Evolutionary conservation across 2,888 invertebrate genomes (phyloP).

Genomic region (Leptinotarsa tumamoca): DNA sequence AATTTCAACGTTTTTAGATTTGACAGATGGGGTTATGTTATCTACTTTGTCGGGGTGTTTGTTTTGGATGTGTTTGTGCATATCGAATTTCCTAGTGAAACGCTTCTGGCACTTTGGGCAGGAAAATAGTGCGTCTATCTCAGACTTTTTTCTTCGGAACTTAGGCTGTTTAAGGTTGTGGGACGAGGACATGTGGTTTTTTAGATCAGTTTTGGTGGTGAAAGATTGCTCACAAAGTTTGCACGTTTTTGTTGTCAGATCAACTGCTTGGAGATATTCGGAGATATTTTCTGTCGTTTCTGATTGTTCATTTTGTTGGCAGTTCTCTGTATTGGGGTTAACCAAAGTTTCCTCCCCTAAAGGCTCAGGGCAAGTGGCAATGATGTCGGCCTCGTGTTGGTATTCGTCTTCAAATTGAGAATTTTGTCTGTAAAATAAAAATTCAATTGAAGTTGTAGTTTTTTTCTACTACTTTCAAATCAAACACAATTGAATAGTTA

Average conservation of each 20-base stretch:
- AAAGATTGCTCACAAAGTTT: constrained; percentile 50
- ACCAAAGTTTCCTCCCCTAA: constrained; percentile 12
- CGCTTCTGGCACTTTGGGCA: constrained; percentile 60
- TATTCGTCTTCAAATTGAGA: constrained; percentile 12
- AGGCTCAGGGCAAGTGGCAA: not conserved
- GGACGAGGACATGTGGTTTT: constrained; percentile 49
- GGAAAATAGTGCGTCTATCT: constrained; percentile 55
- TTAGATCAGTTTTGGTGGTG: constrained; percentile 47
- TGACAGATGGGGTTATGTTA: constrained; percentile 32
- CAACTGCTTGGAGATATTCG: constrained; percentile 55
- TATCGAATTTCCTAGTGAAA: constrained; percentile 62
- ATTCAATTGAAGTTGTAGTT: not conserved
- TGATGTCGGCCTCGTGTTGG: not conserved
- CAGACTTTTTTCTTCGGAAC: constrained; percentile 55
- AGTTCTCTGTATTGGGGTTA: not conserved
- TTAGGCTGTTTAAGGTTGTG: constrained; percentile 48
- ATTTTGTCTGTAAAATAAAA: not conserved
- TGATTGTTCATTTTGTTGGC: not conserved
- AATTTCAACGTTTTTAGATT: constrained; percentile 52
- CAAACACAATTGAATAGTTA: no score
- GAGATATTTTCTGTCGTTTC: constrained; percentile 42
- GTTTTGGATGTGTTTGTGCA: constrained; percentile 58
- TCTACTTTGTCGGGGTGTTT: constrained; percentile 52
- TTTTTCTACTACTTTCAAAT: no score
- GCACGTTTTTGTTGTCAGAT: constrained; percentile 53